Conservation (phyloP, 1,140 invertebrate genomes). For the Ladona fulva region DNA sequence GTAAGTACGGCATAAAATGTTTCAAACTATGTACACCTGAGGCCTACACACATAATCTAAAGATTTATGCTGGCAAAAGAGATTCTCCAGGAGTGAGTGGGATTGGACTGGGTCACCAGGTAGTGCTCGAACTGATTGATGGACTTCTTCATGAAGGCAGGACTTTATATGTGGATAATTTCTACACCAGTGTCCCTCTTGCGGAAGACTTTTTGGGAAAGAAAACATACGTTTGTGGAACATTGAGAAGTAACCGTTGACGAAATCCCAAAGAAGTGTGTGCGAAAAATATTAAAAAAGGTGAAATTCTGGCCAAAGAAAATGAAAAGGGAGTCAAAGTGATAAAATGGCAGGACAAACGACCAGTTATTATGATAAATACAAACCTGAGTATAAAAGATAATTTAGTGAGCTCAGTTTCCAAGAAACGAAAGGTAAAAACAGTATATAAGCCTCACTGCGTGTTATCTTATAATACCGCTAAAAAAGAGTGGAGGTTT, state of each 20-base stretch:
- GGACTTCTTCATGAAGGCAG: conserved; percentile 27
- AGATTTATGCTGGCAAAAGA: conserved; percentile 31
- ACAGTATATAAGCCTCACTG: conserved; percentile 31
- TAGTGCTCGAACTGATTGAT: conserved; percentile 24
- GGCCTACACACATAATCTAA: conserved; percentile 32
- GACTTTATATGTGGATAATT: conserved; percentile 29
- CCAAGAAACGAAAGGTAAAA: conserved; percentile 23
- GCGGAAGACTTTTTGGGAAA: conserved; percentile 24
- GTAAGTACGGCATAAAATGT: too few relatives aligned
- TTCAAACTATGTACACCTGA: conserved; percentile 27
- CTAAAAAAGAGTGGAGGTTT: conserved; percentile 34
- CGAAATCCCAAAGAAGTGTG: conserved; percentile 13
- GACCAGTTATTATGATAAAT: conserved; percentile 33
- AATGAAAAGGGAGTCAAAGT: conserved; percentile 31
- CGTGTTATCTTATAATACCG: conserved; percentile 35
- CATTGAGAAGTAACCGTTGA: conserved; percentile 25
- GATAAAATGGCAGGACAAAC: conserved; percentile 36
- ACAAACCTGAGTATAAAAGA: conserved; percentile 29
- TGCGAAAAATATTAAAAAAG: conserved; percentile 13
- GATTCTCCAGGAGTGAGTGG: conserved; percentile 19
- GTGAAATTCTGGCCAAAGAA: conserved; percentile 29
- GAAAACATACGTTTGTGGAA: conserved; percentile 39
- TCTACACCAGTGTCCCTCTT: conserved; percentile 36
- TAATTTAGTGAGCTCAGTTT: conserved; percentile 18
- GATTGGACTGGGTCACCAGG: conserved; percentile 21